A percentile compares a stretch with the other conserved stretches of the same genome.
Evolutionary conservation across 2,888 invertebrate species (phyloP).

Genomic region (Megamerina dolium): DNA sequence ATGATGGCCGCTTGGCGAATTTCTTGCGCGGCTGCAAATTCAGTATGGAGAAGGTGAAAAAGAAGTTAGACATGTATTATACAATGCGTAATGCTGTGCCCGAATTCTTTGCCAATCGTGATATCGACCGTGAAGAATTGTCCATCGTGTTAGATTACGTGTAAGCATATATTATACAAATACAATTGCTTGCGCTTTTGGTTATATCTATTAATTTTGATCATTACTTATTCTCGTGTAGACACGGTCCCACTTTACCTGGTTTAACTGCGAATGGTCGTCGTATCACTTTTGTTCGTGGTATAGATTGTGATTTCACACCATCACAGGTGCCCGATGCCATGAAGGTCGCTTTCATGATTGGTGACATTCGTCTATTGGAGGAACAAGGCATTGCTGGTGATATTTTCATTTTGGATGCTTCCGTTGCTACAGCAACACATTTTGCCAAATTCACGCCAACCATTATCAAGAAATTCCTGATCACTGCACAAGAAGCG

Average conservation of each 20-base stretch:
- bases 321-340: conserved; percentile 69
- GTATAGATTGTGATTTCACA: conserved; percentile 62
- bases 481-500: conserved; percentile 81
- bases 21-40: conserved; percentile 82
- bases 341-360: conserved; percentile 78
- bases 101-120: conserved; percentile 74
- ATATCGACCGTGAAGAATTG: conserved; percentile 67
- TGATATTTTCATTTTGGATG: conserved; percentile 76
- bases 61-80: conserved; percentile 82
- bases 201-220: not conserved
- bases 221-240: conserved; percentile 38
- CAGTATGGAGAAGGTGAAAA: conserved; percentile 78
- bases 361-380: conserved; percentile 71
- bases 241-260: conserved; percentile 73
- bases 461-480: conserved; percentile 73
- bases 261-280: conserved; percentile 76
- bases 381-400: conserved; percentile 80
- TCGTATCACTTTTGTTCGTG: conserved; percentile 69
- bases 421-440: conserved; percentile 68
- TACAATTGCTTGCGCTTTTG: not conserved
- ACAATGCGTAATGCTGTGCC: conserved; percentile 78
- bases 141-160: conserved; percentile 61
- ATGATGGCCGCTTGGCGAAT: conserved; percentile 72
- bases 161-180: conserved; percentile 54
- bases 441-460: conserved; percentile 84